These are phyloP conservation scores for Adelges cooleyi DNA, from an alignment of 1,140 invertebrate species.

Conservation along the genomic window DNA sequence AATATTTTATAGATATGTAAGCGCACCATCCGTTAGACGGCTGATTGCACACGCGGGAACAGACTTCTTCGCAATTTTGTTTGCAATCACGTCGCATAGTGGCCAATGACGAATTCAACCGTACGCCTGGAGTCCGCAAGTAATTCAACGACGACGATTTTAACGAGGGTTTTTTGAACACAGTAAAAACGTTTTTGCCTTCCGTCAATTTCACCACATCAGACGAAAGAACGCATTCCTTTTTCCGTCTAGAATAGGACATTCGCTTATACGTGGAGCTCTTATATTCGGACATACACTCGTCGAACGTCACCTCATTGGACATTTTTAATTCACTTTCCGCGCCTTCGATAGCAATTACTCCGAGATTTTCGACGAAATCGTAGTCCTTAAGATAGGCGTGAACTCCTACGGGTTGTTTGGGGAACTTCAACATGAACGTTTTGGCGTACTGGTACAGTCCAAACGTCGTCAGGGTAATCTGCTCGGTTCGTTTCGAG, in stretches of 20 bases:
- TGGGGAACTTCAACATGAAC: not conserved
- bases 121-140: conserved; percentile 5
- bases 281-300: not conserved
- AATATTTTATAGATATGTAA: not conserved
- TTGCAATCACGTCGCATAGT: not conserved
- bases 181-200: not conserved
- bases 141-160: conserved; percentile 3
- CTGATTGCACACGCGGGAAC: not conserved
- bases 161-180: conserved; percentile 23
- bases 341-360: not conserved
- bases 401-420: not conserved
- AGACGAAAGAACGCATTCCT: not conserved
- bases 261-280: not conserved
- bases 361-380: not conserved
- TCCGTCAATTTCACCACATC: not conserved
- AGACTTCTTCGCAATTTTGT: not conserved
- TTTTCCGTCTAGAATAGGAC: not conserved
- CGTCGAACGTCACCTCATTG: not conserved
- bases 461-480: not conserved
- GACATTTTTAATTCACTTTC: not conserved
- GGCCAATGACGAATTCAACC: not conserved
- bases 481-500: not conserved
- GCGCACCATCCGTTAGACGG: not conserved
- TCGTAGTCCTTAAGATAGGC: not conserved
- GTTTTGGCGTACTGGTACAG: not conserved